A percentile compares a stretch with the other conserved stretches of the same genome.
phyloP scores from a whole-genome alignment of 1,140 invertebrate species.

The Zaprionus davidi region DNA sequence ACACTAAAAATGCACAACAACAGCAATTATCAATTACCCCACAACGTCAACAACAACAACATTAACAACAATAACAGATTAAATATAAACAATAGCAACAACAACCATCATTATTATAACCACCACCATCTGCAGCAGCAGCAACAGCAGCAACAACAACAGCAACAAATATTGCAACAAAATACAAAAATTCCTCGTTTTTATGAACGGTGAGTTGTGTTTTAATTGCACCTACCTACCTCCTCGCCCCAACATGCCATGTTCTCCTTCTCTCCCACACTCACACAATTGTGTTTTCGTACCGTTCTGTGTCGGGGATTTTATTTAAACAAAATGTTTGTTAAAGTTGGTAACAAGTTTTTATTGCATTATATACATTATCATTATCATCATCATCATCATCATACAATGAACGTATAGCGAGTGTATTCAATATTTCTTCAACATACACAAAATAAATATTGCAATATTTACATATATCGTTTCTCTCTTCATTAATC shows the following conservation, averaged over 20 bases:
- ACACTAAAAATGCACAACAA: conserved; percentile 48
- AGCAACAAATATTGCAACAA: conserved; percentile 28
- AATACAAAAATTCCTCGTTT: conserved; percentile 49
- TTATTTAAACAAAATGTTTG: not conserved
- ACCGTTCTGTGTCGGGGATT: not conserved
- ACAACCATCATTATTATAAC: conserved; percentile 35
- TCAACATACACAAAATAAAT: too few species aligned
- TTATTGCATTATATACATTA: not conserved
- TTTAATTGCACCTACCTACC: not conserved
- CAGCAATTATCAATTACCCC: conserved; percentile 43
- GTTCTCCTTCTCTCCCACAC: not conserved
- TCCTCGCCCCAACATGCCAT: not conserved
- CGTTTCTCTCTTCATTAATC: too few species aligned
- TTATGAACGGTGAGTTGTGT: conserved; percentile 48
- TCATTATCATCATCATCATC: too few species aligned
- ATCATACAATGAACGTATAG: too few species aligned
- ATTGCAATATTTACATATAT: too few species aligned
- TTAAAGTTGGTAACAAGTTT: not conserved
- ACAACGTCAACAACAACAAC: conserved; percentile 20
- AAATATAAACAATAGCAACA: conserved; percentile 31
- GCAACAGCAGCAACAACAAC: not conserved
- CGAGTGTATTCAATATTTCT: too few species aligned
- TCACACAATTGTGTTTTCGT: not conserved
- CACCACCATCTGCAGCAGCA: conserved; percentile 16
- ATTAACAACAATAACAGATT: conserved; percentile 25